Base-by-base conservation (phyloP, 2,113 vertebrate species). In the Parotia lawesii region DNA sequence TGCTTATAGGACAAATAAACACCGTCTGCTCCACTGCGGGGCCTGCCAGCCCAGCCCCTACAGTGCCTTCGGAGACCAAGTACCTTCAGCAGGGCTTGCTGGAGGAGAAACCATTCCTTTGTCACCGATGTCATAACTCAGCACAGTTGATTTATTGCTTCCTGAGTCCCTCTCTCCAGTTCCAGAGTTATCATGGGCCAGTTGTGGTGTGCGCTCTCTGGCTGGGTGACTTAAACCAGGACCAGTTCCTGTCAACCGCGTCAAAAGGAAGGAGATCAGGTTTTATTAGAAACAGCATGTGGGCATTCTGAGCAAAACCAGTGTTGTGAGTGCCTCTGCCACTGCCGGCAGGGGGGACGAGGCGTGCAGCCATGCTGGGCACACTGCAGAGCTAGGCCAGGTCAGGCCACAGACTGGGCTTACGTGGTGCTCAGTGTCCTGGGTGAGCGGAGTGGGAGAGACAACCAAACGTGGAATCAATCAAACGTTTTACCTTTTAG, bases 211-310 rank as follows among this genome's bases (percentile, higher is more conserved):
- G 61, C 0, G 0, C 85, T 90, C 79, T 54, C 65, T 16, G 1
- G 85, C 65, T 72, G 85, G 45, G 82, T 95, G 93, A 97, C 94
- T 97, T 48, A 95, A 96, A 93, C 91, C 95, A 97, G 96, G 95
- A 86, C 69, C 67, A 21, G 57, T 78, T 94, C 81, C 79, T 93
- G 94, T 76, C 90, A 1, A 75, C 93, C 90, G 4, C 2, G 2
- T 91, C 91, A 71, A 71, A 87, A 80, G 76, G 79, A 93, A 64
- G n/a, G 3, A 86, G 85, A 65, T 81, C 65, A 31, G 72, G 61
- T 80, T 95, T 96, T 91, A 93, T 96, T 93, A 35, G 90, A 89
- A 96, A 87, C 85, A 95, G 92, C 88, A 44, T n/a, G 73, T 72
- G 83, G 69, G 33, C 83, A 78, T 48, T 50, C 44, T 90, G 94